Evolutionary conservation across 2,888 invertebrate genomes (phyloP), one percentile per base, ranked within the genome.

Genomic region (Hirtodrosophila confusa): DNA sequence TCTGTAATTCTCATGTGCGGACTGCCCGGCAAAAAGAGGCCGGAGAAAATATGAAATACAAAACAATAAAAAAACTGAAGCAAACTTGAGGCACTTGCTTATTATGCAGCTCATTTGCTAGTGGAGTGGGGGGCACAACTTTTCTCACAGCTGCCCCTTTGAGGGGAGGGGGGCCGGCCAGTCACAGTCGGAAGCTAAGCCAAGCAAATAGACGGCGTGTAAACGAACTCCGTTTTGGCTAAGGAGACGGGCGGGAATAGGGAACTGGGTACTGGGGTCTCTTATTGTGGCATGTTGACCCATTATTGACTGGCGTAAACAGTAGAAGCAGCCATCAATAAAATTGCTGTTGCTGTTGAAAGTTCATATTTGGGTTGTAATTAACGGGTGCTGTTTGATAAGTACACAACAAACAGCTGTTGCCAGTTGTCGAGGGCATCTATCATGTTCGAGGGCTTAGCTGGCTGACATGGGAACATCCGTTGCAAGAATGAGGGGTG

Each of bases 1-100:
- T 82, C 82, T 82, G 82, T 85, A 78, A 85, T 82, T 82, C 82
- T 71, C 82, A 78, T 80, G 80, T 78, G 85, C 74, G 44, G 56
- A 57, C 31, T 69, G 68, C 17, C 44, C 50, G 41, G 39, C 37
- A 11, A 43, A 51, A 39, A 41, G 17, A 36, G 1, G 24, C 41
- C 31, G 29, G 27, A 51, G 27, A 31, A 8, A 48, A 68, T 37
- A 55, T 40, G 53, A 54, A 48, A 61, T 39, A 17, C 31, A 11
- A 29, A 67, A 48, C 7, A 24, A 44, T 33, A 63, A 47, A 56
- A 12, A 17, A 48, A 56, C 35, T 50, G 47, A 37, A 69, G 55
- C 39, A 44, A 57, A 75, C 58, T 44, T 61, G 56, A 64, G 43
- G 80, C 74, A 74, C 70, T 69, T 73, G 78, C 84, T 84, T 74